phyloP scores from a whole-genome alignment of 2,797 vertebrate species.

The Jordanella pulchra region DNA sequence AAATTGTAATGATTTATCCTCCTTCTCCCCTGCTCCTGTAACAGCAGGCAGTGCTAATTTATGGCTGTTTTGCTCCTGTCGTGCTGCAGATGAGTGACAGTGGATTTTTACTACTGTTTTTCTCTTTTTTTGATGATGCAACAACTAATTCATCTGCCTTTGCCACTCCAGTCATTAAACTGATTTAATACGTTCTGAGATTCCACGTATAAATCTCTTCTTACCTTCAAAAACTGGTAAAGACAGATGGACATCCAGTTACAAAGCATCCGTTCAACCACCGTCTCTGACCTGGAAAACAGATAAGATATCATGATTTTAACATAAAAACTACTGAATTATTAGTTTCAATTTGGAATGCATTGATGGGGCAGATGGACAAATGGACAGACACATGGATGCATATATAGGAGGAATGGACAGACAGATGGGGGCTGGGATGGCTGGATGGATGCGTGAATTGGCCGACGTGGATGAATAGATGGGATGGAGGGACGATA shows the following conservation, averaged over 20 bases:
- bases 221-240: slow-evolving; percentile 97
- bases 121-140: background rate
- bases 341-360: background rate
- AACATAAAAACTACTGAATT: background rate
- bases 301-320: slow-evolving; percentile 33
- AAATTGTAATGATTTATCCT: background rate
- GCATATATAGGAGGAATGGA: too few relatives aligned
- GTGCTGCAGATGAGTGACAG: slow-evolving; percentile 3
- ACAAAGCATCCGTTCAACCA: slow-evolving; percentile 97
- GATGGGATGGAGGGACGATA: background rate
- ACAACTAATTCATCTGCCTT: background rate
- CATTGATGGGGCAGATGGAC: background rate
- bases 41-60: background rate
- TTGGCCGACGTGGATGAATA: background rate
- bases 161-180: background rate
- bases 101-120: background rate
- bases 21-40: background rate
- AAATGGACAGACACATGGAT: too few relatives aligned
- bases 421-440: too few relatives aligned
- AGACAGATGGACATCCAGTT: slow-evolving; percentile 99
- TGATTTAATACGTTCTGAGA: slow-evolving; percentile 2
- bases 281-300: slow-evolving; percentile 90
- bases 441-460: background rate
- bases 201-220: background rate
- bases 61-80: slow-evolving; percentile 2